phyloP scores from a whole-genome alignment of 1,140 invertebrate species.

The Caenorhabditis latens region DNA sequence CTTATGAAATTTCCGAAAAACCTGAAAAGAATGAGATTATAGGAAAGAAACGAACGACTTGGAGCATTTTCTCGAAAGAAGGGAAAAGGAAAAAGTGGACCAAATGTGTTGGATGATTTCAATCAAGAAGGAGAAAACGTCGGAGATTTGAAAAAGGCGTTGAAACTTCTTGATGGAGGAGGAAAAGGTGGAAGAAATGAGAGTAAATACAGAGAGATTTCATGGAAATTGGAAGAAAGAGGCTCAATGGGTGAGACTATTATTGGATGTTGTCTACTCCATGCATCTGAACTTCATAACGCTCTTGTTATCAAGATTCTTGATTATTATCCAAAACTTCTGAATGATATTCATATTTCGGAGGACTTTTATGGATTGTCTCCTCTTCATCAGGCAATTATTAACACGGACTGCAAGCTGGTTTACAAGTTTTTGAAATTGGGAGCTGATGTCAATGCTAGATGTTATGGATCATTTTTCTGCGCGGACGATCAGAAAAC shows the following conservation, averaged over 20 bases:
- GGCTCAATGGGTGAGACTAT: conserved; percentile 93
- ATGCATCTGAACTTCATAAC: conserved; percentile 89
- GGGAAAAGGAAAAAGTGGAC: conserved; percentile 77
- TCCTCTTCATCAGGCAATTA: conserved; percentile 92
- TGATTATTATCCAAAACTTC: conserved; percentile 90
- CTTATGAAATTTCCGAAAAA: background rate
- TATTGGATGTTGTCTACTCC: conserved; percentile 91
- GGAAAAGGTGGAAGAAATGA: conserved; percentile 80
- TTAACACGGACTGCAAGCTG: conserved; percentile 97
- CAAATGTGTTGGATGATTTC: conserved; percentile 77
- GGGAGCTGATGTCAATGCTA: conserved; percentile 86
- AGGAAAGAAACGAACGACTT: conserved; percentile 74
- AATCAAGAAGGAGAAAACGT: conserved; percentile 76
- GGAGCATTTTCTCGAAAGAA: conserved; percentile 77
- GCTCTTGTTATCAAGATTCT: conserved; percentile 92
- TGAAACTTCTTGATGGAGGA: conserved; percentile 75
- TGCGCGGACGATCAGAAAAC: conserved; percentile 96
- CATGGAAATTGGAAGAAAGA: conserved; percentile 91
- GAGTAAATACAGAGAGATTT: conserved; percentile 86
- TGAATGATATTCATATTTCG: conserved; percentile 93
- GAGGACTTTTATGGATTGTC: conserved; percentile 90
- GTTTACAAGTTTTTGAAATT: conserved; percentile 93
- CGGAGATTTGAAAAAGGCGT: conserved; percentile 77
- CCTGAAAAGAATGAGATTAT: background rate
- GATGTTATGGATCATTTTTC: conserved; percentile 92